These are phyloP conservation scores for Hemitrygon akajei DNA, from an alignment of 2,797 vertebrate species.

Conservation along the genomic window DNA sequence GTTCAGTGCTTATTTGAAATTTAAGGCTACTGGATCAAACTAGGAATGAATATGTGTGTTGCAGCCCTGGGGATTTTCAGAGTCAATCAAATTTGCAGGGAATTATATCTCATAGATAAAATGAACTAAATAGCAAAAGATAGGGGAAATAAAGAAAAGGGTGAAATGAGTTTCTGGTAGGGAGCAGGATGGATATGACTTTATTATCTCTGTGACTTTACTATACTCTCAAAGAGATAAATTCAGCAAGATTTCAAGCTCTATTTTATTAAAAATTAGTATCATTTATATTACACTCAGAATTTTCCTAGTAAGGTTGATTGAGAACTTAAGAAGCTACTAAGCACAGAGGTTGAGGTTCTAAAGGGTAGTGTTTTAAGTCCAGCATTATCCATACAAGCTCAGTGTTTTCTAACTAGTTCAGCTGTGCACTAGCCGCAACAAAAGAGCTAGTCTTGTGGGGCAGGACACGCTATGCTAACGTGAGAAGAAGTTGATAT, in stretches of 20 bases:
- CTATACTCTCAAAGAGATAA: background rate
- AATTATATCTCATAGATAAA: background rate
- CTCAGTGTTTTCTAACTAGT: background rate
- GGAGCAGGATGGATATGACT: background rate
- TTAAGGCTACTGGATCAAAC: background rate
- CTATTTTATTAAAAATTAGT: conserved; percentile 24
- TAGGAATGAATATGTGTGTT: background rate
- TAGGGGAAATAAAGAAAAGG: background rate
- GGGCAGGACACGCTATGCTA: background rate
- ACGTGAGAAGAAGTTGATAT: background rate
- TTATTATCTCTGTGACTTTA: background rate
- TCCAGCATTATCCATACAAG: background rate
- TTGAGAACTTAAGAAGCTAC: conserved; percentile 10
- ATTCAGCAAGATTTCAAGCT: background rate
- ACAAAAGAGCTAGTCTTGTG: background rate
- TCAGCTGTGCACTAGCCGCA: too few species aligned
- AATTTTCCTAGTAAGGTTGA: background rate
- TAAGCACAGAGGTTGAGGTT: conserved; percentile 19
- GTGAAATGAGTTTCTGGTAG: background rate
- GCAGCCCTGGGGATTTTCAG: background rate
- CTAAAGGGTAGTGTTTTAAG: background rate
- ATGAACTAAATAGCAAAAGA: background rate
- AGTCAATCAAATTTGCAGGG: background rate
- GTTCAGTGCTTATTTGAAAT: background rate
- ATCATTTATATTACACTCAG: background rate